These are phyloP conservation scores for Cremastinae sp. DNA, from an alignment of 2,888 invertebrate species.

Conservation along the genomic window DNA sequence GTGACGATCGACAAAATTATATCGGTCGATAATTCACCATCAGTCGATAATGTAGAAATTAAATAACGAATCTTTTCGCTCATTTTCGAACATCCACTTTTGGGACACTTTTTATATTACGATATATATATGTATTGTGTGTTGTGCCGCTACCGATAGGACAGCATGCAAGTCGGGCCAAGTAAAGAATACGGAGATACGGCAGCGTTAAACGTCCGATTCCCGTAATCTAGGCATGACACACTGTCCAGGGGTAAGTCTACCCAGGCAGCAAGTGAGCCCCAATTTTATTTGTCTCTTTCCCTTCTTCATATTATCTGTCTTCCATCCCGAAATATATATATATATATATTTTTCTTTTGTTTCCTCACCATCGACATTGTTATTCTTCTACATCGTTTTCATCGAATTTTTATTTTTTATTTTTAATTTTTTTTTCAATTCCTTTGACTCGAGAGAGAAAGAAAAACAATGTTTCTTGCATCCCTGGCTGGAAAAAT, in stretches of 20 bases:
- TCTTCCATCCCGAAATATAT: too few relatives aligned
- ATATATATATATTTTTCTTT: constrained; percentile 12
- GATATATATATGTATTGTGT: constrained; percentile 77
- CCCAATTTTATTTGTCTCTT: constrained; percentile 17
- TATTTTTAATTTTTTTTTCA: neutral
- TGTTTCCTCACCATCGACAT: neutral
- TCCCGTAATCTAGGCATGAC: constrained; percentile 79
- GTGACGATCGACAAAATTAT: too few relatives aligned
- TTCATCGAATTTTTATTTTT: neutral
- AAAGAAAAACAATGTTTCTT: neutral
- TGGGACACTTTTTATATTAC: too few relatives aligned
- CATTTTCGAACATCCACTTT: too few relatives aligned
- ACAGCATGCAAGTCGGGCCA: constrained; percentile 81
- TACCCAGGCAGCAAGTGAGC: constrained; percentile 75
- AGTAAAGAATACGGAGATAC: constrained; percentile 80
- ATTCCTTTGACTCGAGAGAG: neutral
- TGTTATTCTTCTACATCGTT: constrained; percentile 1
- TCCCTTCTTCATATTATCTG: neutral
- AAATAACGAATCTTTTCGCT: too few relatives aligned
- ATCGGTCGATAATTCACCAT: too few relatives aligned
- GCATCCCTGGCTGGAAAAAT: constrained; percentile 40
- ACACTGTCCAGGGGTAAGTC: constrained; percentile 80
- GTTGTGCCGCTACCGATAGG: constrained; percentile 80
- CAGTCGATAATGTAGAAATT: too few relatives aligned
- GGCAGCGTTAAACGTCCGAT: constrained; percentile 79